Evolutionary conservation across 35 echinoderm and acorn worm species (phyloP), one percentile per base, ranked within the genome.

Genomic region (Stichopus chloronotus): DNA sequence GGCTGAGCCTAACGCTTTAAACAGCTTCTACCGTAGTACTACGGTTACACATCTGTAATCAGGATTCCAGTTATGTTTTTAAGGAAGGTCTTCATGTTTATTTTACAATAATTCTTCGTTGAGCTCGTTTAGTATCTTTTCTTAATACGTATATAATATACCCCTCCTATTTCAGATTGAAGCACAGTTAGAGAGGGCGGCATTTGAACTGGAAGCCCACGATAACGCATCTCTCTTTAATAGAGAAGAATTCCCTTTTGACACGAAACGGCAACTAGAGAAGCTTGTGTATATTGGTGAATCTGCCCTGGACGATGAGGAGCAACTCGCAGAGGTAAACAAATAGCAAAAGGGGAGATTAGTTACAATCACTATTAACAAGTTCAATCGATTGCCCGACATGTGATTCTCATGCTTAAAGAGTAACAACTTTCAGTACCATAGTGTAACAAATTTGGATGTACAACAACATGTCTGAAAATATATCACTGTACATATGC

Each of bases 241-340:
- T 56, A 82, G 61, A 5, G 65, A 72, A 5, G 55, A 59, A 10
- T 91, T 94, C 43, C n/a, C 21, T 21, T 24, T 57, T 7, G 88
- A 91, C 14, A 94, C 93, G 2, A 91, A 60, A 57, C 59, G 93
- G 55, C 59, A 91, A 63, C 56, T 94, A 25, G 79, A 91, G 17
- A 77, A 82, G 3, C 58, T 94, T 13, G n/a, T 94, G 8, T 94
- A 91, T 55, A 94, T 94, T 56, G 93, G 93, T 4, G 87, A 90
- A 23, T 90, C 93, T 4, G 93, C 93, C 5, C 87, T 94, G 30
- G 58, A 80, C 14, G 68, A 84, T 58, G 78, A 94, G 23, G 12
- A 90, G 4, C 19, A 76, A 20, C 58, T 79, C 14, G 53, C 25
- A 58, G 63, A 93, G 63, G 92, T 93, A 78, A 16, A 83, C 6